Conservation (phyloP, 1,140 invertebrate species). For the Nebria ingens region DNA sequence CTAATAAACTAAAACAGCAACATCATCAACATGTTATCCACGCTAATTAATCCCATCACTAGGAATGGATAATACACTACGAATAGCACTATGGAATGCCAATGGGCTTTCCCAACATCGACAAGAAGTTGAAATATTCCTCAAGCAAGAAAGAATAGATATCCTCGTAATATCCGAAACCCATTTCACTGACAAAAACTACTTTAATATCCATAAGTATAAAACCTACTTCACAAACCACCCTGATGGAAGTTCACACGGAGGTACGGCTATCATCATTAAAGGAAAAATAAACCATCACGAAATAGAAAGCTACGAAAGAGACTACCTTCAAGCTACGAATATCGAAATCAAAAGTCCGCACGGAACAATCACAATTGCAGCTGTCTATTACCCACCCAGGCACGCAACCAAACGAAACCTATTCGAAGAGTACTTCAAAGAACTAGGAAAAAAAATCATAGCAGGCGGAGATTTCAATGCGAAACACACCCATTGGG, state of each 20-base stretch:
- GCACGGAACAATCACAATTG: conserved; percentile 15
- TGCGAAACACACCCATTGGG: conserved; percentile 31
- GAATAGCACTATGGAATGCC: no score
- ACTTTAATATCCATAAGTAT: conserved; percentile 10
- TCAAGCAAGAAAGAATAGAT: conserved; percentile 12
- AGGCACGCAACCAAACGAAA: conserved; percentile 17
- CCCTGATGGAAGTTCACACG: conserved; percentile 11
- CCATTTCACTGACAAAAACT: conserved; percentile 12
- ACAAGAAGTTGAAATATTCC: no score
- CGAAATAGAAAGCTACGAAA: conserved; percentile 11
- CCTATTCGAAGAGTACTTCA: conserved; percentile 26
- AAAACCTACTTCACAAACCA: conserved; percentile 14
- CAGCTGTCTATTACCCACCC: conserved; percentile 22
- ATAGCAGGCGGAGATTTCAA: conserved; percentile 34
- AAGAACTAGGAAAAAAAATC: conserved; percentile 25
- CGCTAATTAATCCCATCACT: conserved; percentile 17
- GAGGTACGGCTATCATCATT: conserved; percentile 13
- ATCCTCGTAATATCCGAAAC: conserved; percentile 11
- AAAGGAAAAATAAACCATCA: conserved; percentile 12
- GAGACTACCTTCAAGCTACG: conserved; percentile 19
- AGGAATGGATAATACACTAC: no score
- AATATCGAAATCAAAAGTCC: conserved; percentile 13
- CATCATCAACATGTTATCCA: conserved; percentile 19
- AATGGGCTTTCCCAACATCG: no score
- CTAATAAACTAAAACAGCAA: conserved; percentile 16